Percentiles rank a stretch among this genome's conserved stretches.
Evolutionary conservation across 2,797 vertebrate genomes (phyloP).

Genomic region (Acrossocheilus wenchowensis): DNA sequence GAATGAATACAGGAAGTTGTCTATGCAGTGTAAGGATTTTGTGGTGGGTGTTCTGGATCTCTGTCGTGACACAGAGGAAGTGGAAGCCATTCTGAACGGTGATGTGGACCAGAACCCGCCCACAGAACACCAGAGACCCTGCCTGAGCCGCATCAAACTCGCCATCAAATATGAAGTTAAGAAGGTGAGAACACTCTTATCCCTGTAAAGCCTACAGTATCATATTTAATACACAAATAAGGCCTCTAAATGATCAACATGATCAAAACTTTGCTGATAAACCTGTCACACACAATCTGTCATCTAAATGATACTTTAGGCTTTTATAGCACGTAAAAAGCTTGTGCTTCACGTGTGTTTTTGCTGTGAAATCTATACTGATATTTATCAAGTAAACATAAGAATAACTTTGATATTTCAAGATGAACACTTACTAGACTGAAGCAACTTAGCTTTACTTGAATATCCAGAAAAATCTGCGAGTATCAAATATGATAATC

Average conservation of each 20-base stretch:
- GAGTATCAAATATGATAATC: too few species aligned
- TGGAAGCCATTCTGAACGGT: slow-evolving; percentile 94
- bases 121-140: slow-evolving; percentile 88
- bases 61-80: slow-evolving; percentile 94
- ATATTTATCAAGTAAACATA: too few species aligned
- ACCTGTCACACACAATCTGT: too few species aligned
- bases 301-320: background rate
- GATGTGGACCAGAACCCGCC: slow-evolving; percentile 88
- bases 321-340: background rate
- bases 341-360: too few species aligned
- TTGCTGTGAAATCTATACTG: too few species aligned
- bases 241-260: background rate
- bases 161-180: slow-evolving; percentile 97
- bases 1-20: slow-evolving; percentile 97
- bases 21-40: slow-evolving; percentile 99
- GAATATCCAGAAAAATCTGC: too few species aligned
- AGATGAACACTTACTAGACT: too few species aligned
- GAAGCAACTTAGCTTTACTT: too few species aligned
- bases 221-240: background rate
- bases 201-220: background rate
- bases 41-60: slow-evolving; percentile 95
- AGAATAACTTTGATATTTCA: too few species aligned
- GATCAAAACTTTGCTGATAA: background rate
- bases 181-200: slow-evolving; percentile 81
- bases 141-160: slow-evolving; percentile 91